A percentile compares a stretch with the other conserved stretches of the same genome.
Conservation (phyloP, 1,140 invertebrate species). For the Oscheius sp. region DNA sequence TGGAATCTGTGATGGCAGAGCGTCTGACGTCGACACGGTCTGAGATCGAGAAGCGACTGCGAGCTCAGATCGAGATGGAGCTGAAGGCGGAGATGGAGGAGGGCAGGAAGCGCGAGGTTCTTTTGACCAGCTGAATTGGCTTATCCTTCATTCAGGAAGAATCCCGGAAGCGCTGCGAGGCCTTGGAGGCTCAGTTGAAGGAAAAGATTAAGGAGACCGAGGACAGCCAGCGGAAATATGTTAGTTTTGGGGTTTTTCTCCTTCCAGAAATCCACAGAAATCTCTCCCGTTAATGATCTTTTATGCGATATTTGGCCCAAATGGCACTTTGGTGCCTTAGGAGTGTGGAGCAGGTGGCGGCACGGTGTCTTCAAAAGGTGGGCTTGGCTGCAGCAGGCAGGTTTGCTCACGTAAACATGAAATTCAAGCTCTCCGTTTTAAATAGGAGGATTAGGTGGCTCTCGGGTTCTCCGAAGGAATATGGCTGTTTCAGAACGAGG, state of each 20-base stretch:
- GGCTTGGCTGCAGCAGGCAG: background rate
- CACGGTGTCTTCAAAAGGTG: background rate
- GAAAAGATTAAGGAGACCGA: conserved; percentile 13
- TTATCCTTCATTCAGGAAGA: background rate
- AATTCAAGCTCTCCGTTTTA: no score
- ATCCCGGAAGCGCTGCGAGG: conserved; percentile 18
- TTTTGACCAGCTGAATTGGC: background rate
- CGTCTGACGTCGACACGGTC: background rate
- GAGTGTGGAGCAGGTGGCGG: no score
- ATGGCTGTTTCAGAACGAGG: conserved; percentile 26
- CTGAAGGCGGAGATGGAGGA: conserved; percentile 13
- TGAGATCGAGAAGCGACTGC: conserved; percentile 8
- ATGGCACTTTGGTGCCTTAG: background rate
- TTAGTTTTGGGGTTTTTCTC: background rate
- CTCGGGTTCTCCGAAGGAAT: background rate
- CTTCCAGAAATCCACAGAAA: background rate
- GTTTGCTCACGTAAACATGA: background rate
- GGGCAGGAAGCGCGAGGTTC: background rate
- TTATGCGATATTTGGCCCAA: background rate
- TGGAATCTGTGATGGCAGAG: conserved; percentile 16
- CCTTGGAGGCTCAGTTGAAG: conserved; percentile 9
- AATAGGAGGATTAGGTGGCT: background rate
- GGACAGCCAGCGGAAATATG: conserved; percentile 23
- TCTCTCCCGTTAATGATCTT: background rate
- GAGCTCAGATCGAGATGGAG: conserved; percentile 19